These are phyloP conservation scores for Gopherus flavomarginatus DNA, from an alignment of 2,113 vertebrate genomes.

Conservation along the genomic window DNA sequence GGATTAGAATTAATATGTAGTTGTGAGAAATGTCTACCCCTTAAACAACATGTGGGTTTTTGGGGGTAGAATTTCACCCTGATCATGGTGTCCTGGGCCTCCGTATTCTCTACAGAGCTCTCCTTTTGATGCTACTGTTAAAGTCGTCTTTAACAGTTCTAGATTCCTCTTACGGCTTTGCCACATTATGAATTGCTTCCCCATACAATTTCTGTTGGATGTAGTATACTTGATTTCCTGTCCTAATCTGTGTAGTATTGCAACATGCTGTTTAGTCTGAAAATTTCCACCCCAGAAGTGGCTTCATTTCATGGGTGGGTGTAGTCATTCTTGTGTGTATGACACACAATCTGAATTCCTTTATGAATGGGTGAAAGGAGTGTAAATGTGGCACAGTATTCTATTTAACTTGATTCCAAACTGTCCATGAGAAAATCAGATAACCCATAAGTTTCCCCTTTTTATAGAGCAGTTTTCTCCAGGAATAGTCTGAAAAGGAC, in stretches of 20 bases:
- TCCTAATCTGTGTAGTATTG: not conserved
- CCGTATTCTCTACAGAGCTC: not conserved
- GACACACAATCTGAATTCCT: too few relatives aligned
- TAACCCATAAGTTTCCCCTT: not conserved
- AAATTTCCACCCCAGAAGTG: not conserved
- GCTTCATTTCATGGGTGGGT: not conserved
- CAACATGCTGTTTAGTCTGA: not conserved
- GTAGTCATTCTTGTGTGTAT: not conserved
- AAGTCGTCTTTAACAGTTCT: not conserved
- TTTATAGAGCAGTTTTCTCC: not conserved
- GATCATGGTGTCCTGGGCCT: not conserved
- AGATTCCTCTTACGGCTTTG: not conserved
- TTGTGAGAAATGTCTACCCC: not conserved
- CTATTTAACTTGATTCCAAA: not conserved
- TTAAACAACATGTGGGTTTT: rapidly evolving
- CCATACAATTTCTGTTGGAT: not conserved
- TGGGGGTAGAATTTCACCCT: not conserved
- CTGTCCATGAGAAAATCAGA: not conserved
- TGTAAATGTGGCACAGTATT: not conserved
- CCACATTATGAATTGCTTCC: not conserved
- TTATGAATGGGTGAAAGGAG: not conserved
- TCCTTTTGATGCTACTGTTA: not conserved
- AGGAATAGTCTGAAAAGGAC: not conserved
- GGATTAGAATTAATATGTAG: not conserved
- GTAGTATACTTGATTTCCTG: not conserved